Evolutionary conservation across 2,113 vertebrate species (phyloP).

Genomic region (Phasianus colchicus): DNA sequence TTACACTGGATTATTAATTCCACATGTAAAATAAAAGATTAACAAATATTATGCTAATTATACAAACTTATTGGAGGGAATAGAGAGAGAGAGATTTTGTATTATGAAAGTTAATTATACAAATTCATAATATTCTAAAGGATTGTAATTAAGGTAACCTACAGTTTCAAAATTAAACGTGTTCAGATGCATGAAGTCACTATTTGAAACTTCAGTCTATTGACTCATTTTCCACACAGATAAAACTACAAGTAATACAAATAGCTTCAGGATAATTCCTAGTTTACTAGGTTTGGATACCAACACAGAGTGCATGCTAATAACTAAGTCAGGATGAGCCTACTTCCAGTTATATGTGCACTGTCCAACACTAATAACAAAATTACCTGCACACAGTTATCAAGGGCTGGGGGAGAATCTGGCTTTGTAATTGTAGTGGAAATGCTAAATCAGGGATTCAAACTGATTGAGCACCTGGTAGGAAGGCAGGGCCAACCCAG

Average conservation of each 20-base stretch:
- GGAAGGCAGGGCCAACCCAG: no score
- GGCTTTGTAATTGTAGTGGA: background rate
- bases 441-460: no score
- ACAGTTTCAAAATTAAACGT: background rate
- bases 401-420: background rate
- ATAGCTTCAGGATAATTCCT: background rate
- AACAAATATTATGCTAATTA: background rate
- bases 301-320: background rate
- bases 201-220: background rate
- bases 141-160: background rate
- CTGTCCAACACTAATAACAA: background rate
- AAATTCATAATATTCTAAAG: background rate
- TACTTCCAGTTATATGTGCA: background rate
- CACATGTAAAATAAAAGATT: background rate
- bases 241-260: background rate
- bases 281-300: background rate
- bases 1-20: background rate
- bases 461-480: no score
- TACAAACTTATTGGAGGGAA: background rate
- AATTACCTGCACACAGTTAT: background rate
- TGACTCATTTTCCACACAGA: background rate
- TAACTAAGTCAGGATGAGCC: background rate
- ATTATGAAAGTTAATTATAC: background rate
- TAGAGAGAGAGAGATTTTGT: background rate
- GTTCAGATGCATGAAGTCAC: background rate